A percentile compares a stretch with the other conserved stretches of the same genome.
phyloP scores from a whole-genome alignment of 2,888 invertebrate species.

The Lamproptera curius region DNA sequence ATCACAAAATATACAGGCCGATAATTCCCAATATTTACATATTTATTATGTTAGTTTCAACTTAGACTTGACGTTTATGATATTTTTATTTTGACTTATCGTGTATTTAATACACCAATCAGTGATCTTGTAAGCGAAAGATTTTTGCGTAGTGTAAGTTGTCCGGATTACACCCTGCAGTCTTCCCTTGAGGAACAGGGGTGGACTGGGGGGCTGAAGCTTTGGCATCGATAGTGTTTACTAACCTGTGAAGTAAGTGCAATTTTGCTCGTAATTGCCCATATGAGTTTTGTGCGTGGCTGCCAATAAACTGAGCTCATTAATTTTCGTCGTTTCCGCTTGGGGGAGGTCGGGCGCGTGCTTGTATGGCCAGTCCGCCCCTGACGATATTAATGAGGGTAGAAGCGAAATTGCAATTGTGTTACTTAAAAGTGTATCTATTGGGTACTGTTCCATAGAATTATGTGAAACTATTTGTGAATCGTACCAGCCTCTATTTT shows the following conservation, averaged over 20 bases:
- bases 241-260: conserved; percentile 79
- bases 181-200: conserved; percentile 76
- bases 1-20: not conserved
- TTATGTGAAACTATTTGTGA: conserved; percentile 72
- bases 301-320: conserved; percentile 79
- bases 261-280: conserved; percentile 78
- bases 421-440: conserved; percentile 65
- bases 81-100: too few species aligned
- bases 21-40: not conserved
- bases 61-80: too few species aligned
- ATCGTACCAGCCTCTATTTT: conserved; percentile 44
- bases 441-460: conserved; percentile 59
- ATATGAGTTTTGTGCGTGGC: conserved; percentile 79
- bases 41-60: too few species aligned
- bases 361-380: conserved; percentile 80
- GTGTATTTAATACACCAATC: too few species aligned
- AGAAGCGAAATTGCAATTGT: conserved; percentile 76
- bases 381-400: conserved; percentile 79
- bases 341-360: conserved; percentile 75
- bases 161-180: conserved; percentile 70
- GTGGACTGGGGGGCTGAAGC: conserved; percentile 75
- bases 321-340: conserved; percentile 78
- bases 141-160: conserved; percentile 52
- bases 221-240: conserved; percentile 68
- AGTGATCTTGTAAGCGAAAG: conserved; percentile 11